phyloP scores from a whole-genome alignment of 2,888 invertebrate genomes.

The Pseudanteris insignis region DNA sequence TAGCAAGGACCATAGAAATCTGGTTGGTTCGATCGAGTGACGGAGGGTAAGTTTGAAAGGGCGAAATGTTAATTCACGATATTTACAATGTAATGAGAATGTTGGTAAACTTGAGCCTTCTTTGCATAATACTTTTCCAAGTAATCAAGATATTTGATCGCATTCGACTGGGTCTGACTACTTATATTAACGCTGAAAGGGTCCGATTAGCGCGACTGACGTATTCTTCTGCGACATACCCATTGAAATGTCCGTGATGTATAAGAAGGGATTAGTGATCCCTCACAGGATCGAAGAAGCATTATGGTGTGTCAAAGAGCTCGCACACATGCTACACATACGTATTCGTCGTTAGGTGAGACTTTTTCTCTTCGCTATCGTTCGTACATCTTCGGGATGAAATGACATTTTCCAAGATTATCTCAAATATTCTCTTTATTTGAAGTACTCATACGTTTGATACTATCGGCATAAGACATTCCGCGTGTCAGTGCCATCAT shows the following conservation, averaged over 20 bases:
- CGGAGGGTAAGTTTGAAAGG: too few species aligned
- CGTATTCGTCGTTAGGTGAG: constrained; percentile 19
- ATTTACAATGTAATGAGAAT: constrained; percentile 22
- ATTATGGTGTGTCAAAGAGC: constrained; percentile 14
- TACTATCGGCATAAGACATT: constrained; percentile 24
- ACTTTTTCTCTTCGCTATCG: constrained; percentile 24
- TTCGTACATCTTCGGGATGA: constrained; percentile 30
- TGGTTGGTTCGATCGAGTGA: too few species aligned
- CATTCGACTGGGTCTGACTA: constrained; percentile 37
- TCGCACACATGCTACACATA: constrained; percentile 4
- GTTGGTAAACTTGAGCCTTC: constrained; percentile 28
- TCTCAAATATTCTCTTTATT: constrained; percentile 38
- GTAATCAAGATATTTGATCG: constrained; percentile 42
- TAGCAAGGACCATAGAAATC: too few species aligned
- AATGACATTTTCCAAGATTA: constrained; percentile 39
- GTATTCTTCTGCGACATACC: constrained; percentile 33
- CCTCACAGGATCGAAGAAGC: constrained; percentile 36
- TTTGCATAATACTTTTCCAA: constrained; percentile 43
- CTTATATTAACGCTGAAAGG: constrained; percentile 41
- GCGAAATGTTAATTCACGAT: constrained; percentile 31
- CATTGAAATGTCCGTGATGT: constrained; percentile 39
- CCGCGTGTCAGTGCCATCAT: constrained; percentile 1
- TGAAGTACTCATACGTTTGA: constrained; percentile 24
- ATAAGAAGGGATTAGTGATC: constrained; percentile 41
- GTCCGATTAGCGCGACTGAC: constrained; percentile 40